Conservation (phyloP, 2,888 invertebrate genomes). For the Ophioninae sp. region DNA sequence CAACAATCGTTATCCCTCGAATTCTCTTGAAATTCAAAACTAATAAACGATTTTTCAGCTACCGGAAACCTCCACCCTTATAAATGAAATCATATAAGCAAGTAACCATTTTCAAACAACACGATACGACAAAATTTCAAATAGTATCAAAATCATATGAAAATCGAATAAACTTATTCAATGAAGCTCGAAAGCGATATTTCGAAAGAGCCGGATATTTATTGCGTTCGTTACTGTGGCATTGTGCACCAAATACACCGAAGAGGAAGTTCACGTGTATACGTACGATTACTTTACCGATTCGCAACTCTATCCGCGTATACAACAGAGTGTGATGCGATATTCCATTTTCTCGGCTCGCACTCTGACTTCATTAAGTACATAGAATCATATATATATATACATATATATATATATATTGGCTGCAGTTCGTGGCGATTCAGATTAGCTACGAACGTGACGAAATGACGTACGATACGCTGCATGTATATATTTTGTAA, state of each 20-base stretch:
- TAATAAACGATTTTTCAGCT: too few relatives aligned
- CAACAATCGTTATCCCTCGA: too few relatives aligned
- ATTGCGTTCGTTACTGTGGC: slow-evolving; percentile 57
- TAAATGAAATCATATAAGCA: too few relatives aligned
- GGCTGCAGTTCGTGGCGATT: slow-evolving; percentile 54
- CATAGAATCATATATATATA: slow-evolving; percentile 17
- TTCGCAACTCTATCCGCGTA: slow-evolving; percentile 2
- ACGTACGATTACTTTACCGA: neutral
- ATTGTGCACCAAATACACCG: slow-evolving; percentile 29
- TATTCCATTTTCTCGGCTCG: slow-evolving; percentile 58
- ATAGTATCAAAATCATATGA: neutral
- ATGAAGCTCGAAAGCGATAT: slow-evolving; percentile 43
- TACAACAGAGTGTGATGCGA: slow-evolving; percentile 51
- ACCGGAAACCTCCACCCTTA: too few relatives aligned
- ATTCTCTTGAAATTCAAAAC: too few relatives aligned
- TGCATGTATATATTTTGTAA: slow-evolving; percentile 34
- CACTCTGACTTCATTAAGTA: slow-evolving; percentile 53
- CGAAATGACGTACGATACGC: slow-evolving; percentile 58
- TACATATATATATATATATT: slow-evolving; percentile 6
- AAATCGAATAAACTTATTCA: slow-evolving; percentile 2
- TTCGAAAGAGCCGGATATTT: slow-evolving; percentile 63
- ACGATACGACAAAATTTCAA: too few relatives aligned
- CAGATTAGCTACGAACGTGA: slow-evolving; percentile 59
- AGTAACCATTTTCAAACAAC: too few relatives aligned
- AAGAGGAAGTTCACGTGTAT: neutral